Evolutionary conservation across 2,797 vertebrate species (phyloP), one percentile per base, ranked within the genome.

Genomic region (Falco novaeseelandiae): DNA sequence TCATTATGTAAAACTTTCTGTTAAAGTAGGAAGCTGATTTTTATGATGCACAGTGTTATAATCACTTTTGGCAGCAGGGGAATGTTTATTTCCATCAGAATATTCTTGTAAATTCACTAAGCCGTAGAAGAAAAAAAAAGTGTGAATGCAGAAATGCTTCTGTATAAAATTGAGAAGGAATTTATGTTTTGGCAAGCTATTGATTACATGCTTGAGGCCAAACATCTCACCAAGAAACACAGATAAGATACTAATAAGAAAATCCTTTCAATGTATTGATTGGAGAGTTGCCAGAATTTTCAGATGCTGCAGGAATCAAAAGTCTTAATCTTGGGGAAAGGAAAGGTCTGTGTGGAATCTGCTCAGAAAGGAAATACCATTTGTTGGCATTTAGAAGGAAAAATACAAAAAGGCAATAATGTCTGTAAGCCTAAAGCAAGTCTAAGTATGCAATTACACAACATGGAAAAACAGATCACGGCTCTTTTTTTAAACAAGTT

Each of bases 51-150:
- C 19, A 73, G 40, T 40, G 89, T 72, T 89, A 54, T 77, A 88
- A 91, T 48, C 63, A 36, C 15, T 94, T 93, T 89, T 95, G 36
- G 67, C 49, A 85, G 30, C 30, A 66, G 63, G 42, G 34, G 30
- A 89, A 83, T 57, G 12, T 18, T 92, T 54, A 29, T 73, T 96
- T 36, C 73, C 23, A 78, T 90, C 42, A 88, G 38, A 91, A 88
- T 70, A 54, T 55, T 91, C 73, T 87, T 55, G 52, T 78, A 87
- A 88, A 95, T 89, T 87, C 30, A 34, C 14, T 90, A 70, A 93
- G 9, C 18, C 30, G 5, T 62, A 14, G 27, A 12, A 17, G 40
- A 14, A 40, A 15, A 20, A 4, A 15, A 32, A 46, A 8, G 2
- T 30, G 14, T 40, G 16, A 74, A 79, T 46, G 8, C 20, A 71